Evolutionary conservation across 2,113 vertebrate genomes (phyloP).

Genomic region (Phainopepla nitens): DNA sequence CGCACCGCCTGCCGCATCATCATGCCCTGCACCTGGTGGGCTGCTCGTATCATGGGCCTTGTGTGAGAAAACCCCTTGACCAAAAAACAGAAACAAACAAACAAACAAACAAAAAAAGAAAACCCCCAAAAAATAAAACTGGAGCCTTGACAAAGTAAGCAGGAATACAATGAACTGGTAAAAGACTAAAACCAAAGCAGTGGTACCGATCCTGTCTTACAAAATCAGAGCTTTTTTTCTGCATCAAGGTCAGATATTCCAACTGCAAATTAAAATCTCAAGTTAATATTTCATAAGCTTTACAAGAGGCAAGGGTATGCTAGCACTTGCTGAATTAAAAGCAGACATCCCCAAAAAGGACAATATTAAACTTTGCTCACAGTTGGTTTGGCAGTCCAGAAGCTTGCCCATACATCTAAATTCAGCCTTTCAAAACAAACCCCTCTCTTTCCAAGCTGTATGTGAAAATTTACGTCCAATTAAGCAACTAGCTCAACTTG

Average conservation of each 20-base stretch:
- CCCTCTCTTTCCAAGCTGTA: slow-evolving; percentile 14
- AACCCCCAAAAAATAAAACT: too few species aligned
- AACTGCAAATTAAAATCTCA: slow-evolving; percentile 37
- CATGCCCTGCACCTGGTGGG: slow-evolving; percentile 97
- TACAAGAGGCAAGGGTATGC: background rate
- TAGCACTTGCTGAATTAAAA: background rate
- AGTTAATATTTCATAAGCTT: slow-evolving; percentile 25
- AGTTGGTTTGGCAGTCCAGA: slow-evolving; percentile 22
- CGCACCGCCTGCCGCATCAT: slow-evolving; percentile 85
- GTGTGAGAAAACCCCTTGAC: slow-evolving; percentile 65
- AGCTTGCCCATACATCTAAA: slow-evolving; percentile 17
- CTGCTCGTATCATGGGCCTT: slow-evolving; percentile 87
- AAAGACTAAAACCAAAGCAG: background rate
- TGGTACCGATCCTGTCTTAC: background rate
- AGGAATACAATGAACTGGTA: background rate
- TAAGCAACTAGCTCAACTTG: slow-evolving; percentile 41
- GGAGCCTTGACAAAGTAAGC: background rate
- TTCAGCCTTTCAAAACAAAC: background rate
- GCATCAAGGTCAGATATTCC: slow-evolving; percentile 8
- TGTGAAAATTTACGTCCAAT: slow-evolving; percentile 46
- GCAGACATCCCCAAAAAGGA: background rate
- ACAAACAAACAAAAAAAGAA: too few species aligned
- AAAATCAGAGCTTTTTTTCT: background rate
- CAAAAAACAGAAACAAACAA: background rate
- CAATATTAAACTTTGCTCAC: background rate